phyloP scores from a whole-genome alignment of 1,140 invertebrate genomes.

The Heliconius melpomene region DNA sequence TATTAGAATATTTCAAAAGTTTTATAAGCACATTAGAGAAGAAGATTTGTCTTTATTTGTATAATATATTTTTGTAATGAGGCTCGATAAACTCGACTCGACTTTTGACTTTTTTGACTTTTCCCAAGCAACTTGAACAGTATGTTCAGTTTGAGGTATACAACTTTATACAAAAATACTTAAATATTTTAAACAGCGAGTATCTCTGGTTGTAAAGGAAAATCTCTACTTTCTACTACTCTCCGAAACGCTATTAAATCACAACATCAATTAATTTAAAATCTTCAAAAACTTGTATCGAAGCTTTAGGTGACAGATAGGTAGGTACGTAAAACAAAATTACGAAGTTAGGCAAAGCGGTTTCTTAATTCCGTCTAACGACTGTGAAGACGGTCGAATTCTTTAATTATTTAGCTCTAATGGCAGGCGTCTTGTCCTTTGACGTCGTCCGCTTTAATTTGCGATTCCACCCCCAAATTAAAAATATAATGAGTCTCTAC shows the following conservation, averaged over 20 bases:
- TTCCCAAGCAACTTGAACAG: too few relatives aligned
- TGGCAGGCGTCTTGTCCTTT: conserved; percentile 75
- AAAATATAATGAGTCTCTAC: conserved; percentile 80
- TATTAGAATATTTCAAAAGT: too few relatives aligned
- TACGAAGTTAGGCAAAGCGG: conserved; percentile 63
- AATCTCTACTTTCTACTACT: not conserved
- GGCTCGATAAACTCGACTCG: too few relatives aligned
- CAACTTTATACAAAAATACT: too few relatives aligned
- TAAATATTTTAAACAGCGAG: too few relatives aligned
- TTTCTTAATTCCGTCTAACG: conserved; percentile 75
- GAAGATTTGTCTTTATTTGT: too few relatives aligned
- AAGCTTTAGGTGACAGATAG: conserved; percentile 29
- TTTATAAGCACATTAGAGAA: too few relatives aligned
- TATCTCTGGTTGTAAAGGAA: too few relatives aligned
- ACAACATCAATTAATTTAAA: not conserved
- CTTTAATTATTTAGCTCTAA: conserved; percentile 81
- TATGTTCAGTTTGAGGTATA: too few relatives aligned
- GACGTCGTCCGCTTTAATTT: conserved; percentile 77
- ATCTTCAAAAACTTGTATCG: conserved; percentile 16
- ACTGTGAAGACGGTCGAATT: conserved; percentile 75
- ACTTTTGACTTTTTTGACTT: too few relatives aligned
- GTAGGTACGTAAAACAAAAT: conserved; percentile 59
- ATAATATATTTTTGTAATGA: too few relatives aligned
- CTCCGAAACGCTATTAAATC: not conserved
- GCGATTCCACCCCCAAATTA: conserved; percentile 79